phyloP scores from a whole-genome alignment of 2,888 invertebrate species.

The Dendrolimus houi region DNA sequence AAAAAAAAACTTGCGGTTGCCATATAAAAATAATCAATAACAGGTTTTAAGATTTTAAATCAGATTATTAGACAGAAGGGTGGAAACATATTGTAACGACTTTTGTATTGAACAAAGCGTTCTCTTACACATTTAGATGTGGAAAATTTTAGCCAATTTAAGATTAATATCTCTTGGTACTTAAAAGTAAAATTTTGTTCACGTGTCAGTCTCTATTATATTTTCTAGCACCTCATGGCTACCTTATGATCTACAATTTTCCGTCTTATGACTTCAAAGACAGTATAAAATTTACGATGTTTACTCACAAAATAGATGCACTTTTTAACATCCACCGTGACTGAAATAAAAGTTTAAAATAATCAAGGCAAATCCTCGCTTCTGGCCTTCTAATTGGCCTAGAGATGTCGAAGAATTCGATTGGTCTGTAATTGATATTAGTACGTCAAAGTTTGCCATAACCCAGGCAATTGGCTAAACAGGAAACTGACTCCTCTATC shows the following conservation, averaged over 20 bases:
- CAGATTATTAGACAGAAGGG: too few species aligned
- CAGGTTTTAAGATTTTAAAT: too few species aligned
- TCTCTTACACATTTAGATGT: too few species aligned
- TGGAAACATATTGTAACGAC: too few species aligned
- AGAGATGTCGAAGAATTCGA: conserved; percentile 44
- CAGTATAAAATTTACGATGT: conserved; percentile 36
- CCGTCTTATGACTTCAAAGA: conserved; percentile 35
- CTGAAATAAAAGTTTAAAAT: conserved; percentile 44
- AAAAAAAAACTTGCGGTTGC: too few species aligned
- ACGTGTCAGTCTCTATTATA: background rate
- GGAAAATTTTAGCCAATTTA: too few species aligned
- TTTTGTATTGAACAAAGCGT: too few species aligned
- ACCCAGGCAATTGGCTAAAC: conserved; percentile 23
- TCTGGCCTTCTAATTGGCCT: conserved; percentile 46
- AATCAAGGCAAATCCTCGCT: conserved; percentile 41
- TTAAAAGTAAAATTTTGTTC: background rate
- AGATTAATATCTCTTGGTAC: too few species aligned
- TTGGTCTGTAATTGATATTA: conserved; percentile 36
- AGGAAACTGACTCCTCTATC: conserved; percentile 21
- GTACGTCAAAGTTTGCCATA: conserved; percentile 18
- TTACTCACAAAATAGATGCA: conserved; percentile 46
- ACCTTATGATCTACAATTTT: conserved; percentile 16
- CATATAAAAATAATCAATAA: too few species aligned
- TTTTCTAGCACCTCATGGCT: background rate
- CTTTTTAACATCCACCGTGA: conserved; percentile 33